A percentile compares a stretch with the other conserved stretches of the same genome.
Conservation (phyloP, 2,113 vertebrate genomes). For the Anoura caudifer region DNA sequence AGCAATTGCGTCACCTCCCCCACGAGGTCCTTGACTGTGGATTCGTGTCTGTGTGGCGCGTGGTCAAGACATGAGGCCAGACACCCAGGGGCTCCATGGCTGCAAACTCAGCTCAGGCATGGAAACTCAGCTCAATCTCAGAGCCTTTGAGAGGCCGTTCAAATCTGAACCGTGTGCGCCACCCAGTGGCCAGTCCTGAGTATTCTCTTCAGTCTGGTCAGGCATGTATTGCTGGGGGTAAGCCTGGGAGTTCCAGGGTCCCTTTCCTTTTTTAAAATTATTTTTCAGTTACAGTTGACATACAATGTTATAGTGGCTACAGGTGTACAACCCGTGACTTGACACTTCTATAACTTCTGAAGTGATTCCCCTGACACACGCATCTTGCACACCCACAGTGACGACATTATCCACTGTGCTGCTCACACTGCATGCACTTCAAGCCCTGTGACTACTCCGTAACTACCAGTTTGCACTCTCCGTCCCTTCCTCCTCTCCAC, state of each 20-base stretch:
- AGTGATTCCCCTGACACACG: no score
- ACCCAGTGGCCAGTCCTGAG: background rate
- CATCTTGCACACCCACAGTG: no score
- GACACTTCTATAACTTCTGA: no score
- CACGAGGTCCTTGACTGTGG: background rate
- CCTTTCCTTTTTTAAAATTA: background rate
- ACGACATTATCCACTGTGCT: no score
- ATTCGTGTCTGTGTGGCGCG: background rate
- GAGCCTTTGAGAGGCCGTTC: background rate
- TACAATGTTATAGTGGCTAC: background rate
- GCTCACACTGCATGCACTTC: no score
- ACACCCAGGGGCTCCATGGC: fast-evolving
- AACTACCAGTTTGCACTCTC: no score
- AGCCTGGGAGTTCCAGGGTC: background rate
- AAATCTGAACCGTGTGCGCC: background rate
- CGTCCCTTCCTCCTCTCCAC: no score
- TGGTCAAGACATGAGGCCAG: background rate
- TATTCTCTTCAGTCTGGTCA: background rate
- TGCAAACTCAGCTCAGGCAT: fast-evolving
- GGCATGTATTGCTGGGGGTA: background rate
- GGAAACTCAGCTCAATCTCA: fast-evolving
- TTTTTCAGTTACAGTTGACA: background rate
- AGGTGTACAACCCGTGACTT: background rate
- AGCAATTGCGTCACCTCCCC: no score
- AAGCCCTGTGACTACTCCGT: no score